Evolutionary conservation across 2,113 vertebrate genomes (phyloP).

Genomic region (Paramisgurnus dabryanus): DNA sequence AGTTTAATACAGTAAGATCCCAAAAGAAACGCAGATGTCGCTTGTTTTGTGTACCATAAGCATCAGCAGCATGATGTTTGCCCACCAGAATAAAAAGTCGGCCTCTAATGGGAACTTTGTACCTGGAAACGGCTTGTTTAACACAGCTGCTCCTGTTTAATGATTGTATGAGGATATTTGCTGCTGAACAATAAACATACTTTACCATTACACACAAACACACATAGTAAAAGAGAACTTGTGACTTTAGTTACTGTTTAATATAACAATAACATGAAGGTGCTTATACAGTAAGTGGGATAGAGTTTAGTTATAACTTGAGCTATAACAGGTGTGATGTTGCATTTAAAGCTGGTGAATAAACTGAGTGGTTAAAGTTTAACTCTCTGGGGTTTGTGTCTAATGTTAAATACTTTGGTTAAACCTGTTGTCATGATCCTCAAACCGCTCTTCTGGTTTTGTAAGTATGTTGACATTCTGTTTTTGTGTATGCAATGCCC

Average conservation of each 20-base stretch:
- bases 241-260: background rate
- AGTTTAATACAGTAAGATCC: no score
- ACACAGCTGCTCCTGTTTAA: constrained; percentile 37
- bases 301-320: no score
- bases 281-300: no score
- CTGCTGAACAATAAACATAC: background rate
- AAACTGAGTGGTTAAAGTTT: no score
- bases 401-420: background rate
- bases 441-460: background rate
- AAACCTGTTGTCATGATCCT: constrained; percentile 28
- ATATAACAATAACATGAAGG: background rate
- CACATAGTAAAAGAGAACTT: background rate
- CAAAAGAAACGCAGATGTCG: background rate
- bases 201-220: background rate
- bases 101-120: constrained; percentile 33
- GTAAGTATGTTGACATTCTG: background rate
- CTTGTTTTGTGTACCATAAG: background rate
- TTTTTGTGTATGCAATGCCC: background rate
- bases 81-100: background rate
- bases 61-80: background rate
- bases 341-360: no score
- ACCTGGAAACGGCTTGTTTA: constrained; percentile 12
- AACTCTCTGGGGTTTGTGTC: background rate
- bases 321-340: no score
- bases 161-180: constrained; percentile 39